Evolutionary conservation across 2,888 invertebrate genomes (phyloP), one percentile per base, ranked within the genome.

Genomic region (Stenodera caucasica): DNA sequence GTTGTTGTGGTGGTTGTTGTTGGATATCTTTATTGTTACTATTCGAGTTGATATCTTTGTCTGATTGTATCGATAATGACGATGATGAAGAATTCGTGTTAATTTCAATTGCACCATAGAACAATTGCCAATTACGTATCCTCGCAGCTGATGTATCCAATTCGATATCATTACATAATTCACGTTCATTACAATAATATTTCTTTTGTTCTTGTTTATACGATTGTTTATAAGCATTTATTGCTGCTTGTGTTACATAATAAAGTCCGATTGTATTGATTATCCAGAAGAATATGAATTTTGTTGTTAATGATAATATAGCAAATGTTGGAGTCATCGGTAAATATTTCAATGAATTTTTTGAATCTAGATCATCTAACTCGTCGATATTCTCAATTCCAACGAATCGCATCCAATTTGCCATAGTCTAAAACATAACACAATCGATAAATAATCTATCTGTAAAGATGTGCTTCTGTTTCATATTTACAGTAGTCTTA

Each of bases 401-500:
- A 6, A 76, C 68, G 53, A 75, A 75, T 9, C 66, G 61, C 21
- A 75, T 57, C 75, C 75, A 77, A 6, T 70, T 63, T 0, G 66
- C 60, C 49, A 73, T 67, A 58, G 63, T 72, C 75, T 77, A 60
- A 53, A 69, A 59, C 7, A 35, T 49, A 21, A 5, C 5, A 26
- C 26, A 26, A 26, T 26, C 26, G 5, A 26, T 26, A 4, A 26
- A 26, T 26, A 26, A 2, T 26, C 5, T 26, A 26, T 26, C n/a
- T n/a, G n/a, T n/a, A n/a, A n/a, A 23, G 14, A 5, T 21, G 26
- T 14, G 26, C 26, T 35, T 40, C 40, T 14, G 5, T 30, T 12
- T 15, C 15, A 51, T 45, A 70, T 75, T 72, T 76, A 83, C 83
- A 54, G 70, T 68, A 30, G 81, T 80, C 6, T 79, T 62, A 6